Percentiles rank a stretch among this genome's conserved stretches.
These are phyloP conservation scores for Leptestheria dahalacensis DNA, from an alignment of 1,140 invertebrate genomes.

Conservation along the genomic window DNA sequence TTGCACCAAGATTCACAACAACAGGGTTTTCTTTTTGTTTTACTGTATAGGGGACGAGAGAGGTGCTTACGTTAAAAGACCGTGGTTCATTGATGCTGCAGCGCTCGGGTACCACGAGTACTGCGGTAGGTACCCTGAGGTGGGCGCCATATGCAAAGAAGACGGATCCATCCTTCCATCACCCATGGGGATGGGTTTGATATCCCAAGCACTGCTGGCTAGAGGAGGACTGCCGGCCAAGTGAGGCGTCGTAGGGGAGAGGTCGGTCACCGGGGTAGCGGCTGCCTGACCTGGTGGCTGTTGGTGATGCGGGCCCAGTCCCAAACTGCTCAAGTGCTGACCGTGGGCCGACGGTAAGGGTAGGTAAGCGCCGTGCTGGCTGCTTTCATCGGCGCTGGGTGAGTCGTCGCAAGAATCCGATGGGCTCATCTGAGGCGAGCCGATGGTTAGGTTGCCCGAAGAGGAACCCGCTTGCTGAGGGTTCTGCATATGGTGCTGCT, in stretches of 20 bases:
- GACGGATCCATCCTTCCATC: conserved; percentile 3
- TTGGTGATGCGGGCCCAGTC: too few relatives aligned
- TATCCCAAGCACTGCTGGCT: conserved; percentile 37
- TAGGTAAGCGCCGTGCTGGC: conserved; percentile 1
- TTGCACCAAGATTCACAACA: too few relatives aligned
- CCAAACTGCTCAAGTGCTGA: conserved; percentile 22
- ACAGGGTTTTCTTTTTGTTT: too few relatives aligned
- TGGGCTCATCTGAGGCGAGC: conserved; percentile 12
- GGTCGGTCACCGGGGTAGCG: conserved; percentile 39
- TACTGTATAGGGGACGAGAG: too few relatives aligned
- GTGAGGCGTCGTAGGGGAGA: conserved; percentile 37
- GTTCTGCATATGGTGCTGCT: conserved; percentile 28
- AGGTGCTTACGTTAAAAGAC: conserved; percentile 55
- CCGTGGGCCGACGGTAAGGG: conserved; percentile 12
- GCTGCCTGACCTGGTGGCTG: conserved; percentile 21
- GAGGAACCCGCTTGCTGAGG: conserved; percentile 23
- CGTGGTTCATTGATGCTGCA: conserved; percentile 38
- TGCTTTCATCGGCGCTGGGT: conserved; percentile 4
- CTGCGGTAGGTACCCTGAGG: neutral
- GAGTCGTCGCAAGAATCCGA: conserved; percentile 10
- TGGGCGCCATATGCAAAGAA: neutral
- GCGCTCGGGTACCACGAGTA: conserved; percentile 47
- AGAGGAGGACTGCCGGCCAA: conserved; percentile 36
- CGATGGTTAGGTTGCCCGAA: conserved; percentile 21
- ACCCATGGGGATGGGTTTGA: conserved; percentile 35